phyloP scores from a whole-genome alignment of 2,797 vertebrate genomes.

The Galaxias olidus region DNA sequence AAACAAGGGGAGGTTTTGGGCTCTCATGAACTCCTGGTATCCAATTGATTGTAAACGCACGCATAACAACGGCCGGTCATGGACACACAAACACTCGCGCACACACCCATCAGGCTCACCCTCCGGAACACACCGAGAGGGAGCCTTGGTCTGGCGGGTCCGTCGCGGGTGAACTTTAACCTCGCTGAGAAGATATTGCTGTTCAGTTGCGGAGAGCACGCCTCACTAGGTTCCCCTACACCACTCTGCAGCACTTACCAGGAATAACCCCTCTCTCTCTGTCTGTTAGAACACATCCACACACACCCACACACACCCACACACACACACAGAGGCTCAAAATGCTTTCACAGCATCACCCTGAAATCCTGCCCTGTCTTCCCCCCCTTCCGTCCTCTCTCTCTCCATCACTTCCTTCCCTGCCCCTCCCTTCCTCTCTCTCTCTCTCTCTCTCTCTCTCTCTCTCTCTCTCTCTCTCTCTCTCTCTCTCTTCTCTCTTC shows the following conservation, averaged over 20 bases:
- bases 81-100: not conserved
- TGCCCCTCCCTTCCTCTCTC: no score
- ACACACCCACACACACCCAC: no score
- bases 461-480: conserved; percentile 12
- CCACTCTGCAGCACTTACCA: conserved; percentile 6
- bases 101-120: not conserved
- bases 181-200: conserved; percentile 2
- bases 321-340: no score
- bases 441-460: conserved; percentile 6
- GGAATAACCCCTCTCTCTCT: not conserved
- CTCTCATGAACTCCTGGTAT: conserved; percentile 10
- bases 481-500: conserved; percentile 11
- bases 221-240: not conserved
- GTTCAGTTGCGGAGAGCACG: not conserved
- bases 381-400: not conserved
- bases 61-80: no score
- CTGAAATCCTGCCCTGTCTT: conserved; percentile 1
- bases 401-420: no score
- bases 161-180: not conserved
- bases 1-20: conserved; percentile 20
- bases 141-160: not conserved
- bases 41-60: not conserved
- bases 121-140: not conserved
- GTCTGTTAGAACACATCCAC: not conserved
- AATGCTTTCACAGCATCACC: not conserved